Evolutionary conservation across 2,797 vertebrate genomes (phyloP).

Genomic region (Loris lydekkerianus): DNA sequence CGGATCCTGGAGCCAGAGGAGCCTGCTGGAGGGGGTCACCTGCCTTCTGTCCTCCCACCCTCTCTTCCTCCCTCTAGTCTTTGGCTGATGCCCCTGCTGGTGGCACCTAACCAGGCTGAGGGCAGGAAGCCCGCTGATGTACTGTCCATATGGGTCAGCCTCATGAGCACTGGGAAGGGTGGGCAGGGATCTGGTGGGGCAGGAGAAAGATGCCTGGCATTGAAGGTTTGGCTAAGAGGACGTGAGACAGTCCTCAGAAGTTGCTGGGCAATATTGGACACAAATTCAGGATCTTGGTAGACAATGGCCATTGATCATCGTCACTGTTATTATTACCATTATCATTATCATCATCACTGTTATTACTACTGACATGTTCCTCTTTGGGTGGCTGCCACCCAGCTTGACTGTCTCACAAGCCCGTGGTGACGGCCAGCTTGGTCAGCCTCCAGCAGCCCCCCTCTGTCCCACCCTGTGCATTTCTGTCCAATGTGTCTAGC

Average conservation of each 20-base stretch:
- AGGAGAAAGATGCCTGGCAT: neutral
- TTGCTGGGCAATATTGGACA: neutral
- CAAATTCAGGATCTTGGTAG: neutral
- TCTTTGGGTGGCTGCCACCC: neutral
- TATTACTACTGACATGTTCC: neutral
- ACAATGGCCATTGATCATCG: neutral
- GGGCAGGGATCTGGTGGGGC: neutral
- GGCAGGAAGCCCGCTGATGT: neutral
- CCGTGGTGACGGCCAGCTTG: rapidly evolving
- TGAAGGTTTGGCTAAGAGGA: neutral
- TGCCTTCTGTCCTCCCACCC: neutral
- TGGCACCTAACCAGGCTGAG: no score
- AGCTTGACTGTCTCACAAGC: neutral
- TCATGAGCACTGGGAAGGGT: neutral
- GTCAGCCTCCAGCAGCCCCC: no score
- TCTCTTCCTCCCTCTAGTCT: neutral
- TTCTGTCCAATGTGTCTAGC: neutral
- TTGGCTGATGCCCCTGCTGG: neutral
- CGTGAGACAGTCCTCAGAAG: neutral
- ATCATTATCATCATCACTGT: neutral
- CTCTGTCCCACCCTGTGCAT: no score
- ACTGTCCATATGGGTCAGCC: neutral
- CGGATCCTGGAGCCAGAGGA: neutral
- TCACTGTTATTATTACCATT: neutral
- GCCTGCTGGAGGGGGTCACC: neutral